Base-by-base conservation (phyloP, 2,888 invertebrate genomes). In the Caenorhabditis imperialis region DNA sequence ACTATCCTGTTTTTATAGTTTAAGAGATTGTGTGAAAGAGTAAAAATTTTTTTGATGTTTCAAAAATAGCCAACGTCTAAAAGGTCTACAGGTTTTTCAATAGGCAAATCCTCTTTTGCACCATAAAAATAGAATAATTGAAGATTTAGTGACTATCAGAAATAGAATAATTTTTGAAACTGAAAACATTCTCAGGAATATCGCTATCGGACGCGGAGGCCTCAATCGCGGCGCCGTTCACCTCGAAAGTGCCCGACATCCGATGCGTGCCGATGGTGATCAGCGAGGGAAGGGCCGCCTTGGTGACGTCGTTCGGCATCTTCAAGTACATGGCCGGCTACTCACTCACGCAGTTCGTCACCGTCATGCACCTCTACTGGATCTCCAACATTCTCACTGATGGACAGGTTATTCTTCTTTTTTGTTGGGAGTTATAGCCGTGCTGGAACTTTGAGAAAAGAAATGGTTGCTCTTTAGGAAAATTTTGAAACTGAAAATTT, bases 241-340 rank as follows among this genome's bases (percentile, higher is more conserved):
- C 91, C 1, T 94, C 95, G 0, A 92, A 93, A 63, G 72, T 79
- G 3, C 74, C 85, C 12, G 85, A 88, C 58, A 88, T 88, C 58
- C 78, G 84, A 12, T 88, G 88, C 53, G 87, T 88, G n/a, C 86
- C 88, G 1, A 83, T 73, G 37, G 82, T 88, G 2, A 88, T 88
- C 47, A 81, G 86, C n/a, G 88, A 88, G 51, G 88, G 97, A 0
- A 91, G 98, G 0, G 95, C 96, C 0, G 96, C 98, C 0, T 90
- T 99, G 6, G 93, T 95, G 30, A 98, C 98, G 0, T 95, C 95
- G 42, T 97, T 97, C 90, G 96, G 96, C 1, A 94, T 97, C 82
- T 98, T 99, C 91, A 97, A 97, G 87, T 98, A 95, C 91, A 98
- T 98, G 97, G 95, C 96, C 0, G 92, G 94, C 0, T 98, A 98